Evolutionary conservation across 2,113 vertebrate genomes (phyloP).

Genomic region (Corvus cornix): DNA sequence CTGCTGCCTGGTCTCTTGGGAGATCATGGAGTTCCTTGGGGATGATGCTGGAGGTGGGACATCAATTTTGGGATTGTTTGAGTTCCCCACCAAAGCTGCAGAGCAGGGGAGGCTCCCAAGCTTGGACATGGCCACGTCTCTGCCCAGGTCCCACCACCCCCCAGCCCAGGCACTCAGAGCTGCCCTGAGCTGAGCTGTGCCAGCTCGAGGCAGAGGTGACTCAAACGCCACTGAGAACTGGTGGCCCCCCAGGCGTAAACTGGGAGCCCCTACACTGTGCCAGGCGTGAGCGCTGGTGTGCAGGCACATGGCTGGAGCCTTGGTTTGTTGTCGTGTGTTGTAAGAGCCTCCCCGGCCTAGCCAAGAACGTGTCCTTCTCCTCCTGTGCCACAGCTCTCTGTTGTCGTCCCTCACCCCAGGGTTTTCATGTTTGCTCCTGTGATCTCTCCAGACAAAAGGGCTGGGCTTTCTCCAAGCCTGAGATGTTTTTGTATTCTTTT

Average conservation of each 20-base stretch:
- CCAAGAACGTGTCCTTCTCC: slow-evolving; percentile 38
- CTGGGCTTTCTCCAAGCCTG: background rate
- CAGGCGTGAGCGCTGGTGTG: background rate
- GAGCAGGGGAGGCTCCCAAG: fast-evolving
- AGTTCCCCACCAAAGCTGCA: background rate
- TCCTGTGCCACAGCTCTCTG: slow-evolving; percentile 46
- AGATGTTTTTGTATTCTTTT: background rate
- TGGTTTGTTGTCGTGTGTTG: background rate
- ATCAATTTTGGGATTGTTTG: background rate
- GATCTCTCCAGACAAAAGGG: slow-evolving; percentile 5
- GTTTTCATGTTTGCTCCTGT: slow-evolving; percentile 30
- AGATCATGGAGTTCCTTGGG: background rate
- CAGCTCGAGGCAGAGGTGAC: background rate
- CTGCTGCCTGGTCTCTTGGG: background rate
- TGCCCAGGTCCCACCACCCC: background rate
- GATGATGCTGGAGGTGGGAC: background rate
- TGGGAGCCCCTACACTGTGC: background rate
- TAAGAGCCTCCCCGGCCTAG: background rate
- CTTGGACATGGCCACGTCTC: fast-evolving
- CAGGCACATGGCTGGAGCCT: background rate
- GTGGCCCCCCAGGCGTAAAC: background rate
- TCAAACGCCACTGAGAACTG: background rate
- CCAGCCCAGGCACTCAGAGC: background rate
- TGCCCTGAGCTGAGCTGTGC: background rate
- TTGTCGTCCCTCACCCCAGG: background rate